A percentile compares a stretch with the other conserved stretches of the same genome.
These are phyloP conservation scores for Mormyrops boulengeri DNA, from an alignment of 2,797 vertebrate species.

Conservation along the genomic window DNA sequence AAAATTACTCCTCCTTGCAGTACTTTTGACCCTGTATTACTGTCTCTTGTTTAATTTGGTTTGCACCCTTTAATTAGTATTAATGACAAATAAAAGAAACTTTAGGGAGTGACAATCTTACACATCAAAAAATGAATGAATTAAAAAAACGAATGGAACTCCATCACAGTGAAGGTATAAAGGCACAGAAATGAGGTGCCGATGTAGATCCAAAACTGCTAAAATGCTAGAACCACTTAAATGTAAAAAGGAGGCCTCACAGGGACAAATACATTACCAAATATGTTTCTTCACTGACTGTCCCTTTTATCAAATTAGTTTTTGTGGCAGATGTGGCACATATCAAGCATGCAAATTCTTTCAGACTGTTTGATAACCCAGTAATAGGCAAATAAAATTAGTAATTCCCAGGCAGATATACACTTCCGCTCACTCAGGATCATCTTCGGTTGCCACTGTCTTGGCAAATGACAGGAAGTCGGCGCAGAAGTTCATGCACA, in stretches of 20 bases:
- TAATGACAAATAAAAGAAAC: neutral
- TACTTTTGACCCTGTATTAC: neutral
- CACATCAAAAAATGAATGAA: neutral
- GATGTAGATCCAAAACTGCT: neutral
- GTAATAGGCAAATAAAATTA: neutral
- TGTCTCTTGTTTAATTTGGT: neutral
- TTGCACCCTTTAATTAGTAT: neutral
- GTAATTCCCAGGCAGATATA: neutral
- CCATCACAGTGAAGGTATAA: neutral
- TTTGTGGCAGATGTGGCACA: neutral
- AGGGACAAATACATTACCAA: neutral
- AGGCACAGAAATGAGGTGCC: neutral
- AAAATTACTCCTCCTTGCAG: neutral
- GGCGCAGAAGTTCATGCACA: slow-evolving; percentile 87
- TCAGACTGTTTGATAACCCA: neutral
- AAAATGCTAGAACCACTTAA: neutral
- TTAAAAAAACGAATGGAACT: neutral
- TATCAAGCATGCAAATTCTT: neutral
- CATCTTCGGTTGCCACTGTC: slow-evolving; percentile 63
- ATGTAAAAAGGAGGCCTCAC: neutral
- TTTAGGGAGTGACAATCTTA: neutral
- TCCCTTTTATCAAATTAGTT: neutral
- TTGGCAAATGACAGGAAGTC: slow-evolving; percentile 77
- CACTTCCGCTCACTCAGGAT: slow-evolving; percentile 60
- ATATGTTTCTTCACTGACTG: neutral